Percentiles rank a stretch among this genome's conserved stretches.
Conservation (phyloP, 2,797 vertebrate species). For the Kryptolebias ocellatus region DNA sequence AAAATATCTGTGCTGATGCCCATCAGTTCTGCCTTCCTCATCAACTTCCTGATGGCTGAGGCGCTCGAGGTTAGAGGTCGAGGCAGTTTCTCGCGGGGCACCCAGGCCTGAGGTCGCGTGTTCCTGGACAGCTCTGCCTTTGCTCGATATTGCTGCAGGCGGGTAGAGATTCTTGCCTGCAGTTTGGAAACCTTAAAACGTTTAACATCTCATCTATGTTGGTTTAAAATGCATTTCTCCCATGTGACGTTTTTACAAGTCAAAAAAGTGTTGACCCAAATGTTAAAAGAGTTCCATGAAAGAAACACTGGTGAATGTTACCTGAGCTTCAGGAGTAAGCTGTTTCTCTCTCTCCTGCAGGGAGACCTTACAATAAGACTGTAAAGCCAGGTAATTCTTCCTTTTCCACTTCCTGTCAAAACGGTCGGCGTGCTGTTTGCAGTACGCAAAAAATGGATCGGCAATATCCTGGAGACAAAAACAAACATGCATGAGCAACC, state of each 20-base stretch:
- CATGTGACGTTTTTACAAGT: neutral
- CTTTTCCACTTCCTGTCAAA: constrained; percentile 99
- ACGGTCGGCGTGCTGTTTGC: constrained; percentile 98
- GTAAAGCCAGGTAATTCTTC: constrained; percentile 97
- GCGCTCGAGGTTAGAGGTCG: constrained; percentile 96
- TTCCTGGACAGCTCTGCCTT: constrained; percentile 95
- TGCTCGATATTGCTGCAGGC: constrained; percentile 94
- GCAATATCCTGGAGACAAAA: constrained; percentile 90
- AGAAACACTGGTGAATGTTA: constrained; percentile 44
- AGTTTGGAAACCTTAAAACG: neutral
- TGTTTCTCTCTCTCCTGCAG: constrained; percentile 96
- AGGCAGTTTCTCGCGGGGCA: constrained; percentile 95
- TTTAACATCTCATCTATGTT: too few relatives aligned
- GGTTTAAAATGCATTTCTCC: neutral
- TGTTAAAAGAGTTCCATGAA: neutral
- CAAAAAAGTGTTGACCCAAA: neutral
- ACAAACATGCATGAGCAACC: constrained; percentile 9
- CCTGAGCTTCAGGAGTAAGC: constrained; percentile 95
- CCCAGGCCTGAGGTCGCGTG: constrained; percentile 96
- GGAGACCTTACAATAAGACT: constrained; percentile 97
- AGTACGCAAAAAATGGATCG: constrained; percentile 99
- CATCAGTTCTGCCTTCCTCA: constrained; percentile 98
- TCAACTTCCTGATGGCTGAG: constrained; percentile 95
- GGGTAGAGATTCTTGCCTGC: constrained; percentile 93
- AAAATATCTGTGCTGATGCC: constrained; percentile 99